Base-by-base conservation (phyloP, 2,113 vertebrate species). In the Paralichthys olivaceus region DNA sequence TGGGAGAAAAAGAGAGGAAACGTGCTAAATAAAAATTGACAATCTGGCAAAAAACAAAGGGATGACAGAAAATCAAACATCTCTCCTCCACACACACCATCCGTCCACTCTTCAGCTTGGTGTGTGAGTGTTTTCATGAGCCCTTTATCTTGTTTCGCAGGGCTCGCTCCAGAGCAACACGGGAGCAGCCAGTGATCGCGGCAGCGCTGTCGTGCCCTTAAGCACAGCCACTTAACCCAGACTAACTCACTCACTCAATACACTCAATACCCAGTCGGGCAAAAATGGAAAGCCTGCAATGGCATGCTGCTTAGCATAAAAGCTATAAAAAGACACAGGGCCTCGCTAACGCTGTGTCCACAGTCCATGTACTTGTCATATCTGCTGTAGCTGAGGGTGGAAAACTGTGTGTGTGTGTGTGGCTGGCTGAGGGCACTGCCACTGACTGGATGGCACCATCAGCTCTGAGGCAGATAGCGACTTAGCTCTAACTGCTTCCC, bases 201-300 rank as follows among this genome's bases (percentile, higher is more conserved):
- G 85, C 85, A 70, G 91, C 86, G 78, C 83, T 82, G 85, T 90
- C 87, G 87, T 91, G 91, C 91, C 88, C 90, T 88, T 87, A 91
- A 92, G 90, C 91, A 83, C 84, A 86, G 90, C 89, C 90, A 92
- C 91, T 93, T 92, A 92, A 93, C 91, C 90, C 85, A 49, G 89
- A 65, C 91, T 90, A 90, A 89, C 89, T 89, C 83, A 80, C 89
- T 91, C 85, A 90, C 87, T 91, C 90, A 90, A 84, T 89, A 81
- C 70, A 81, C 86, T 91, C 91, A 89, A 91, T 91, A 91, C 83
- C 85, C 86, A 88, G 88, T 85, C 75, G 87, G 89, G 85, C 86
- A 87, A 86, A 91, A 89, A 90, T 75, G 81, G 78, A 83, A 83
- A 87, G 75, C 75, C 87, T 69, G 73, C 86, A 79, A 87, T 60